A percentile compares a stretch with the other conserved stretches of the same genome.
phyloP scores from a whole-genome alignment of 2,888 invertebrate genomes.

The Psylliodes chrysocephalus region DNA sequence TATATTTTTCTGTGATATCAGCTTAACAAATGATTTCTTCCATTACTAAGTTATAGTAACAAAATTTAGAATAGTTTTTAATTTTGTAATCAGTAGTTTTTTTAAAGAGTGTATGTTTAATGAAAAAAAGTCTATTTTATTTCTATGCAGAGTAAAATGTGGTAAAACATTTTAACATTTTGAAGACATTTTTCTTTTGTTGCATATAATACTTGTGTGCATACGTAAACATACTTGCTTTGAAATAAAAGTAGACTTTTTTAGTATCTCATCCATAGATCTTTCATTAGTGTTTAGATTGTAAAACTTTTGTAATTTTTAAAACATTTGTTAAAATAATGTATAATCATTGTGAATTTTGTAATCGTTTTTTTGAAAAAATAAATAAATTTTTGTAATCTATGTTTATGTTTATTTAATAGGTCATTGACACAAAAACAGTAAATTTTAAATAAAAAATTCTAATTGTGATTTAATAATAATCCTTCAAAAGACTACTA shows the following conservation, averaged over 20 bases:
- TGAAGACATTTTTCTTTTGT: no score
- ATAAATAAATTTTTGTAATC: background rate
- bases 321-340: background rate
- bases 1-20: constrained; percentile 63
- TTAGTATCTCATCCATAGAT: constrained; percentile 39
- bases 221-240: no score
- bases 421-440: no score
- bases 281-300: constrained; percentile 43
- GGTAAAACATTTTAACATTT: no score
- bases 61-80: constrained; percentile 36
- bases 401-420: no score
- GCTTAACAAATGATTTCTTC: constrained; percentile 54
- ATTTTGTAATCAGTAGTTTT: background rate
- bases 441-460: no score
- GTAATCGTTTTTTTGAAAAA: background rate
- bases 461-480: no score
- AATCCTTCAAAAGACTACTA: no score
- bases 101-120: no score
- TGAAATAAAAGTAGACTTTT: constrained; percentile 8
- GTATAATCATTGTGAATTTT: constrained; percentile 3
- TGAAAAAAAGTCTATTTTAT: no score
- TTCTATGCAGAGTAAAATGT: no score
- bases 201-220: no score
- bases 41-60: constrained; percentile 39
- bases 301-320: background rate